These are phyloP conservation scores for Cassiopea andromeda DNA, from an alignment of 30 jellyfish, hydroid and myxozoan genomes.

Conservation along the genomic window DNA sequence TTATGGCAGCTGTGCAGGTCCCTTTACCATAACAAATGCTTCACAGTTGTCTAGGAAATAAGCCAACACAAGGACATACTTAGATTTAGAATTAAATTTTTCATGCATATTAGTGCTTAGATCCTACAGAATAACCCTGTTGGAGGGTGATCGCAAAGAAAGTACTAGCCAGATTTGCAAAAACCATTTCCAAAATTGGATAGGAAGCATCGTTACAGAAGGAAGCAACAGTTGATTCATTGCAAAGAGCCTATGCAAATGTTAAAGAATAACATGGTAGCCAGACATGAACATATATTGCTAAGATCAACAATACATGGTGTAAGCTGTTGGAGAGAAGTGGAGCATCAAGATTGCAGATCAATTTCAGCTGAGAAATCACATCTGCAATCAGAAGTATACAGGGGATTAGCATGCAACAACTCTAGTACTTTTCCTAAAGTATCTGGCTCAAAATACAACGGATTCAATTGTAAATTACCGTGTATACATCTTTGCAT, in stretches of 20 bases:
- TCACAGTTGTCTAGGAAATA: slow-evolving; percentile 49
- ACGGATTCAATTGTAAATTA: background rate
- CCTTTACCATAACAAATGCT: slow-evolving; percentile 39
- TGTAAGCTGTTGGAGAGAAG: background rate
- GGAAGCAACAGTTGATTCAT: background rate
- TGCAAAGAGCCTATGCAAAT: background rate
- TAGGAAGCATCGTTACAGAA: background rate
- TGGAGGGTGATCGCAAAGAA: slow-evolving; percentile 1
- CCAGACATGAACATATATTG: slow-evolving; percentile 38
- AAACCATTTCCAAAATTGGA: background rate
- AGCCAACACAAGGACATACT: slow-evolving; percentile 46
- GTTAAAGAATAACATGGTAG: slow-evolving; percentile 35
- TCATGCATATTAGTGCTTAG: background rate
- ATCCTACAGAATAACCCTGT: background rate
- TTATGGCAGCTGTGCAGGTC: slow-evolving; percentile 28
- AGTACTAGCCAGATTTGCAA: slow-evolving; percentile 1
- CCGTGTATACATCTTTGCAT: slow-evolving; percentile 59
- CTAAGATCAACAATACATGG: slow-evolving; percentile 42
- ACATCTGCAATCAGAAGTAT: background rate
- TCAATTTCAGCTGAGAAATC: slow-evolving; percentile 21
- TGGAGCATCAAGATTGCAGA: slow-evolving; percentile 42
- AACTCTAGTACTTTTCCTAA: slow-evolving; percentile 19
- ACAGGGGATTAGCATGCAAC: slow-evolving; percentile 28
- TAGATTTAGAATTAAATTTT: background rate
- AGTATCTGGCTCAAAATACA: slow-evolving; percentile 1